A percentile compares a stretch with the other conserved stretches of the same genome.
Conservation (phyloP, 2,888 invertebrate species). For the Patella depressa region DNA sequence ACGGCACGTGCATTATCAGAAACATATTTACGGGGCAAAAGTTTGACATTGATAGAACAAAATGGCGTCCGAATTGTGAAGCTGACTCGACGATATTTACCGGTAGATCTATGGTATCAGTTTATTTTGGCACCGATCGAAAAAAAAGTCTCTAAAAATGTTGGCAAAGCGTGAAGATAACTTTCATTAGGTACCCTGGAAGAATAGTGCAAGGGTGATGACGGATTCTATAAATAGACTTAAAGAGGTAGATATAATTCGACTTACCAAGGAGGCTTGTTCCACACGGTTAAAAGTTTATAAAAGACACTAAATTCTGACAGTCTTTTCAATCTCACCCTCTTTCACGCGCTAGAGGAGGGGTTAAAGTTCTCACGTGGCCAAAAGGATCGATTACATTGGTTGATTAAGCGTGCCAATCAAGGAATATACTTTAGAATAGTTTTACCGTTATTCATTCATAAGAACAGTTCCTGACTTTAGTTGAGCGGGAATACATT, state of each 20-base stretch:
- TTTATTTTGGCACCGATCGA: constrained; percentile 8
- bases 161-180: not conserved
- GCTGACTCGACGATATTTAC: not conserved
- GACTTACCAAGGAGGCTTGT: not conserved
- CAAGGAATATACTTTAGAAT: not conserved
- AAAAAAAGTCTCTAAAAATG: not conserved
- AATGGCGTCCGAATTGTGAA: not conserved
- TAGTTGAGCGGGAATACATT: no score
- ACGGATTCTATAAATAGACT: not conserved
- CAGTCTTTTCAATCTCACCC: not conserved
- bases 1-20: no score
- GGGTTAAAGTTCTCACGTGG: not conserved
- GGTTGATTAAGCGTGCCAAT: constrained; percentile 1
- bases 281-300: not conserved
- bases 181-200: no score
- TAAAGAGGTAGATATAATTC: not conserved
- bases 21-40: not conserved
- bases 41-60: constrained; percentile 12
- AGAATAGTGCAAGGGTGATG: not conserved
- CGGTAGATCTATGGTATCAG: not conserved
- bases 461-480: no score
- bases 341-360: constrained; percentile 5
- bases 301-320: not conserved
- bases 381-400: not conserved
- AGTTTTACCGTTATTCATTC: no score